Base-by-base conservation (phyloP, 2,113 vertebrate genomes). In the Etheostoma cragini region DNA sequence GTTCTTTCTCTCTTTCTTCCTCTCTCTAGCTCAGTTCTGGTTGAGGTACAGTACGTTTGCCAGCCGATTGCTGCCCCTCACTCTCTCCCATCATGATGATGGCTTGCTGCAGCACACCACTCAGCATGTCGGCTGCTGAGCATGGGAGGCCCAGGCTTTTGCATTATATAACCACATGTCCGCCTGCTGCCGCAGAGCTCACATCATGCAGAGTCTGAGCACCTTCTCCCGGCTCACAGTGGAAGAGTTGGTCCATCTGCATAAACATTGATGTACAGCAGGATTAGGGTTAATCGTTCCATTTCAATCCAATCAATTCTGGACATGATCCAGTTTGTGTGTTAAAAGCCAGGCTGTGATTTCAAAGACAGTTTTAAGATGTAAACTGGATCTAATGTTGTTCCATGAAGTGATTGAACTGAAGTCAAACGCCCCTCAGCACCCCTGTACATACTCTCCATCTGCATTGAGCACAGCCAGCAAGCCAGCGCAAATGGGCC, bases 1-100 rank as follows among this genome's bases (percentile, higher is more conserved):
- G 57, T 45, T 74, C 69, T 81, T 45, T 50, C 65, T 76, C 75
- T 70, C 72, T 81, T 33, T 79, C 45, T 66, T 61, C 54, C 19
- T 79, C 66, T 88, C 68, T 85, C 74, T 78, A 92, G 87, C 91
- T 88, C 89, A 86, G 90, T 89, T 94, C 89, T 90, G 66, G 89
- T 91, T 78, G 93, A 95, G 91, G 94, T 94, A 95, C 91, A 91
- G 94, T 95, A 95, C 91, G 90, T 91, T 80, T 91, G 88, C 69
- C 58, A 87, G 92, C 89, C 77, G 88, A 91, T 83, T 86, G 92
- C 93, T 93, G 91, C 92, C 89, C 89, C 86, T 85, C 88, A 86
- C 85, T 80, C 84, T 89, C 88, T 86, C 76, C 84, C 87, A 88
- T 90, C 80, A 74, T 54, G 65, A 78, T 68, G 89, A 89, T 85